Conservation (phyloP, 2,797 vertebrate genomes). For the Lindbergichthys nudifrons region DNA sequence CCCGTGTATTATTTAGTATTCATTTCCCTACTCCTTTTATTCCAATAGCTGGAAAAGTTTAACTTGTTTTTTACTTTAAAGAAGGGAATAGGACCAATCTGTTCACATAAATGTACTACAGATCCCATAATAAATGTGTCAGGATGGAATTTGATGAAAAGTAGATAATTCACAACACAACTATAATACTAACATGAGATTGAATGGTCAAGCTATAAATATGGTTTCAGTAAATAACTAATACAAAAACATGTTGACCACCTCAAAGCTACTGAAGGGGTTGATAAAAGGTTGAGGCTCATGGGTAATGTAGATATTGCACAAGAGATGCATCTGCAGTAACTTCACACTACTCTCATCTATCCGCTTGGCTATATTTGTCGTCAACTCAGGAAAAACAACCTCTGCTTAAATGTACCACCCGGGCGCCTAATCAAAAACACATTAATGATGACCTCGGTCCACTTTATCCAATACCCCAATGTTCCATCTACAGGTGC, state of each 20-base stretch:
- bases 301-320: neutral
- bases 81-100: neutral
- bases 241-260: neutral
- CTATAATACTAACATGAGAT: neutral
- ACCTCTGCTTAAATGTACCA: constrained; percentile 25
- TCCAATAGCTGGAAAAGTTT: neutral
- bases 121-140: neutral
- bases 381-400: constrained; percentile 58
- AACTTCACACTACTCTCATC: constrained; percentile 10
- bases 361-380: constrained; percentile 40
- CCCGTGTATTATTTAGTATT: too few species aligned
- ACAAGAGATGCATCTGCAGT: constrained; percentile 11
- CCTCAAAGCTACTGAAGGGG: neutral
- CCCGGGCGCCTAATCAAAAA: constrained; percentile 72
- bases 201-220: neutral
- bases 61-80: neutral
- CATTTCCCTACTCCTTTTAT: neutral
- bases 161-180: neutral
- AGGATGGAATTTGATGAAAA: neutral
- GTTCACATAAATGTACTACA: neutral
- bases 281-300: neutral
- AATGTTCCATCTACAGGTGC: constrained; percentile 66
- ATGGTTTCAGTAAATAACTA: constrained; percentile 4
- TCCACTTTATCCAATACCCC: constrained; percentile 51
- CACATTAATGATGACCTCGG: constrained; percentile 71